Evolutionary conservation across 2,797 vertebrate species (phyloP).

Genomic region (Pempheris klunzingeri): DNA sequence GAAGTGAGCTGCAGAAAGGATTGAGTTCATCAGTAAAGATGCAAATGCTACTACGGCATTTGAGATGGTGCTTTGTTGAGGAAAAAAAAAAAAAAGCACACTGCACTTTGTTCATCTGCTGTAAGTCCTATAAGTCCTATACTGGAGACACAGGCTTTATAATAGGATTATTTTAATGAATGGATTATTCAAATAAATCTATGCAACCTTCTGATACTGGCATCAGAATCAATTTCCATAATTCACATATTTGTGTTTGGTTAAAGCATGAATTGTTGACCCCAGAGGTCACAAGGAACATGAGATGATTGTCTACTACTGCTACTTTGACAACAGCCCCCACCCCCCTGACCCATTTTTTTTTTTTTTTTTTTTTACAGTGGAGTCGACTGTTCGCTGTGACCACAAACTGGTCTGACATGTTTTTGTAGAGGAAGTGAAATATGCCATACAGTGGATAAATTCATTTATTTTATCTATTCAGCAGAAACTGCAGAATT

Average conservation of each 20-base stretch:
- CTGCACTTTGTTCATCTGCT: neutral
- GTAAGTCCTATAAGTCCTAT: too few species aligned
- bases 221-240: neutral
- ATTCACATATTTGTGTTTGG: conserved; percentile 8
- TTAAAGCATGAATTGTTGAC: neutral
- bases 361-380: conserved; percentile 9
- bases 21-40: neutral
- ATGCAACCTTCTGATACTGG: neutral
- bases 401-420: conserved; percentile 22
- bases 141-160: neutral
- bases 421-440: neutral
- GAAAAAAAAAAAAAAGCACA: neutral
- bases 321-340: conserved; percentile 46
- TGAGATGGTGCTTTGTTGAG: neutral
- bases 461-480: neutral
- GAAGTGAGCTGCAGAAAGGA: conserved; percentile 28
- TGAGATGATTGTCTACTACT: conserved; percentile 12
- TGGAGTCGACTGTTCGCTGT: neutral
- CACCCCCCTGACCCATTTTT: conserved; percentile 6
- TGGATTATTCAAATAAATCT: neutral
- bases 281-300: conserved; percentile 35
- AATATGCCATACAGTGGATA: neutral
- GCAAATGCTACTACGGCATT: neutral
- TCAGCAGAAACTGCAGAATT: conserved; percentile 20
- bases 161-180: neutral